phyloP scores from a whole-genome alignment of 2,888 invertebrate species.

The Tortrix viridana region DNA sequence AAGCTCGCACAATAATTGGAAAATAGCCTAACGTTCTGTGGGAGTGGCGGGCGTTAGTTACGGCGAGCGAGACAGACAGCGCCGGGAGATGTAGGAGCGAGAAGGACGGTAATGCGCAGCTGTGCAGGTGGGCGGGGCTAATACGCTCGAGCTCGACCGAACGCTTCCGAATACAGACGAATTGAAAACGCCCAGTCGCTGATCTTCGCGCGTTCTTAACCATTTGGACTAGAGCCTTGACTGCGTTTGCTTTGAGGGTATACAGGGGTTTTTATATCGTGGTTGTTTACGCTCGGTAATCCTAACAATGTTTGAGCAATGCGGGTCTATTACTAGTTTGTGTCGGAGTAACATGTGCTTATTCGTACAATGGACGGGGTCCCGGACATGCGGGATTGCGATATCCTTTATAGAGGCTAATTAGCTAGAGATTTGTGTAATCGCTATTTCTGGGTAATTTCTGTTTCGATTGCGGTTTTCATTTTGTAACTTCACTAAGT shows the following conservation, averaged over 20 bases:
- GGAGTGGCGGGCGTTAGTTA: slow-evolving; percentile 64
- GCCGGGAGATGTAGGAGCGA: slow-evolving; percentile 46
- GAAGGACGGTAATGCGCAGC: slow-evolving; percentile 54
- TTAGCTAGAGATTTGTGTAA: slow-evolving; percentile 48
- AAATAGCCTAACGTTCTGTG: slow-evolving; percentile 70
- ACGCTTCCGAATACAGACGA: slow-evolving; percentile 62
- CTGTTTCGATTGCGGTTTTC: not conserved
- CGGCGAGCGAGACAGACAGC: slow-evolving; percentile 58
- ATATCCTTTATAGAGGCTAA: slow-evolving; percentile 48
- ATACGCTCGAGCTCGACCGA: slow-evolving; percentile 65
- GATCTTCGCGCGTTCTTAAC: slow-evolving; percentile 53
- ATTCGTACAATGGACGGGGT: slow-evolving; percentile 51
- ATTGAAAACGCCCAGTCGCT: slow-evolving; percentile 74
- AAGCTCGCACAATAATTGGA: slow-evolving; percentile 78
- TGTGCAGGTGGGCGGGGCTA: slow-evolving; percentile 67
- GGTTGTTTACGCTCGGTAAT: slow-evolving; percentile 54
- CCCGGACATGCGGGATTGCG: slow-evolving; percentile 51
- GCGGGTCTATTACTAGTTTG: slow-evolving; percentile 54
- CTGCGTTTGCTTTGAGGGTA: slow-evolving; percentile 40
- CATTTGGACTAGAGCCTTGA: slow-evolving; percentile 59
- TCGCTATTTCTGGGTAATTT: slow-evolving; percentile 39
- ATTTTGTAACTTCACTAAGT: not conserved
- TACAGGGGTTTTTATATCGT: slow-evolving; percentile 48
- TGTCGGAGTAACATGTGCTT: slow-evolving; percentile 54
- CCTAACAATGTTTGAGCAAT: slow-evolving; percentile 60